Evolutionary conservation across 2,888 invertebrate genomes (phyloP), one percentile per base, ranked within the genome.

Genomic region (Molorchus minor): DNA sequence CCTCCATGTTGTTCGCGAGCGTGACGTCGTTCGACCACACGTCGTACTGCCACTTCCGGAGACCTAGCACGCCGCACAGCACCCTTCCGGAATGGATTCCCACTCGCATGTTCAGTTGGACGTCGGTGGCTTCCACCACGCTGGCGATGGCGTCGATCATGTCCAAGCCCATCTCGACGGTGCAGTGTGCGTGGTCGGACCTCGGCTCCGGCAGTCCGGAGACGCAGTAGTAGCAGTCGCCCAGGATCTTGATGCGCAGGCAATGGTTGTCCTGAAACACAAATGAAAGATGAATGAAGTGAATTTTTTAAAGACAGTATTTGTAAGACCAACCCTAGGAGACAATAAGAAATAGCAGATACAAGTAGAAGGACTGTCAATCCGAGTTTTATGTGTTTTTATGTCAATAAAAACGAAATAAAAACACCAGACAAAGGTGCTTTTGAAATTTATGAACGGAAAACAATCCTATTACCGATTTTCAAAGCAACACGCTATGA

Each of bases 11-110:
- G 80, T 94, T 94, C 25, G 94, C 93, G 56, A 93, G 83, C 0
- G 93, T 94, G 69, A 96, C 95, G 81, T 96, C 95, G 80, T 94
- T 94, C 63, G 93, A 93, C 93, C 94, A 95, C 5, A 96, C 95
- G 78, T 96, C 96, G 80, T 94, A 92, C 81, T 95, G 94, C 95
- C 95, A 96, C 81, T 95, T 94, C 65, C 93, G 86, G 49, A 94
- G 84, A 0, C 96, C 95, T 58, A 96, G 83, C 35, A 96, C 95
- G 10, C 95, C 95, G 77, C 95, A 94, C 43, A 95, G 82, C 51
- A 95, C 95, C 1, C 94, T 86, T 0, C 95, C 95, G 0, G 94
- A 93, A 81, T 96, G 95, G 62, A 96, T 93, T 61, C 95, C 96
- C 54, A 96, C 95, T 62, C 95, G 86, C 94, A 95, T 94, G 81